Conservation (phyloP, 2,888 invertebrate species). For the Luperina nickerlii region DNA sequence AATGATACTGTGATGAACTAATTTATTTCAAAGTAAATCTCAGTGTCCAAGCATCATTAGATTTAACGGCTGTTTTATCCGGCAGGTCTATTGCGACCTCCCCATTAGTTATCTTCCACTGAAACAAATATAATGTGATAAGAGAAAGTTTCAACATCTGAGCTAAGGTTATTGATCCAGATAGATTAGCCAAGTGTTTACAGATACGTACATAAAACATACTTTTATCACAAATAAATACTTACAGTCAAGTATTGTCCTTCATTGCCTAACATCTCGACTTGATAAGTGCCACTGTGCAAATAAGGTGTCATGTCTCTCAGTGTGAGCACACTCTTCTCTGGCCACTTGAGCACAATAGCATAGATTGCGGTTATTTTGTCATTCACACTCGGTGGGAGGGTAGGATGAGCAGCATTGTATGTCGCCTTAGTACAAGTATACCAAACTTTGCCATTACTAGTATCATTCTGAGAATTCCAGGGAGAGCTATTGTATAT, state of each 20-base stretch:
- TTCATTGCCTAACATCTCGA: constrained; percentile 78
- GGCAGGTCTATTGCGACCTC: constrained; percentile 81
- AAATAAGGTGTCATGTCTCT: constrained; percentile 73
- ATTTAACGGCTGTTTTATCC: constrained; percentile 79
- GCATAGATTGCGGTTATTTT: constrained; percentile 91
- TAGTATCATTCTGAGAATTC: constrained; percentile 95
- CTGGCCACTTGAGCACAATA: constrained; percentile 93
- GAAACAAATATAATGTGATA: constrained; percentile 72
- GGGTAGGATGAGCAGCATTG: constrained; percentile 72
- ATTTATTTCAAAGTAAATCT: constrained; percentile 73
- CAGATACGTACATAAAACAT: too few species aligned
- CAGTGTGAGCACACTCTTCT: constrained; percentile 84
- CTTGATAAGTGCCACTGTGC: constrained; percentile 72
- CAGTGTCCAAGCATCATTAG: constrained; percentile 86
- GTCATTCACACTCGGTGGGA: constrained; percentile 67
- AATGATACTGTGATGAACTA: not conserved
- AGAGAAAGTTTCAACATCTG: constrained; percentile 10
- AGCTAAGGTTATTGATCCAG: constrained; percentile 13
- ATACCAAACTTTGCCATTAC: constrained; percentile 94
- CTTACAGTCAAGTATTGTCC: constrained; percentile 75
- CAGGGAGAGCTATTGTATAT: constrained; percentile 95
- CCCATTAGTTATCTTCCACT: constrained; percentile 83
- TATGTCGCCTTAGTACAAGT: constrained; percentile 82
- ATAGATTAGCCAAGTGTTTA: too few species aligned
- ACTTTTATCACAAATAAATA: constrained; percentile 38